These are phyloP conservation scores for Diachrysia chrysitis DNA, from an alignment of 2,888 invertebrate species.

Conservation along the genomic window DNA sequence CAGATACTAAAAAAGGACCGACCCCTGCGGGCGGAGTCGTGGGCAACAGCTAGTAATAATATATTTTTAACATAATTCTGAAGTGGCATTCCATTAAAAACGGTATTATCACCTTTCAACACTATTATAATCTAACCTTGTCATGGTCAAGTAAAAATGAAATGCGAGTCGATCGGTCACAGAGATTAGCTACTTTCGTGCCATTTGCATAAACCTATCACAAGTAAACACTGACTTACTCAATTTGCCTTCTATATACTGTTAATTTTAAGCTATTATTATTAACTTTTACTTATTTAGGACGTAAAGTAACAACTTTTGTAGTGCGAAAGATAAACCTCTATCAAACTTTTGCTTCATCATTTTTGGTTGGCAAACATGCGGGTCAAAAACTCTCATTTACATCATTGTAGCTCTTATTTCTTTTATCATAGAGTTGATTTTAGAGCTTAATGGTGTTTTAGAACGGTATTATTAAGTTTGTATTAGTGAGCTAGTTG, in stretches of 20 bases:
- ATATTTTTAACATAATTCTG: background rate
- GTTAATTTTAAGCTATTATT: conserved; percentile 26
- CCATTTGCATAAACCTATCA: conserved; percentile 3
- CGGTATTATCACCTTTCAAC: background rate
- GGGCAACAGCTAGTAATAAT: too few species aligned
- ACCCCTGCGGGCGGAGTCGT: too few species aligned
- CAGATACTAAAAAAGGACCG: too few species aligned
- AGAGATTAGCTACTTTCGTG: background rate
- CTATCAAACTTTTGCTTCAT: conserved; percentile 53
- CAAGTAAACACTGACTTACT: background rate
- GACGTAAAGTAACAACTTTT: conserved; percentile 39
- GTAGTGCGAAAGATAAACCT: conserved; percentile 51
- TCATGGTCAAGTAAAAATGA: background rate
- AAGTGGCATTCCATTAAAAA: background rate
- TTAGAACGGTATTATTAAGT: background rate
- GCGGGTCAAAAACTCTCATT: conserved; percentile 7
- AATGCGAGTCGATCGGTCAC: background rate
- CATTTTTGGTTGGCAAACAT: conserved; percentile 35
- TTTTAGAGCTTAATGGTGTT: conserved; percentile 10
- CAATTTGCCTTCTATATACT: background rate
- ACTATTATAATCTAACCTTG: background rate
- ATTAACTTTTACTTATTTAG: conserved; percentile 52
- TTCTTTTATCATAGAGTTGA: background rate
- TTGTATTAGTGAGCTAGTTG: conserved; percentile 27
- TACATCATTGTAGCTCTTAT: background rate